Base-by-base conservation (phyloP, 2,888 invertebrate species). In the Standfussiana lucernea region DNA sequence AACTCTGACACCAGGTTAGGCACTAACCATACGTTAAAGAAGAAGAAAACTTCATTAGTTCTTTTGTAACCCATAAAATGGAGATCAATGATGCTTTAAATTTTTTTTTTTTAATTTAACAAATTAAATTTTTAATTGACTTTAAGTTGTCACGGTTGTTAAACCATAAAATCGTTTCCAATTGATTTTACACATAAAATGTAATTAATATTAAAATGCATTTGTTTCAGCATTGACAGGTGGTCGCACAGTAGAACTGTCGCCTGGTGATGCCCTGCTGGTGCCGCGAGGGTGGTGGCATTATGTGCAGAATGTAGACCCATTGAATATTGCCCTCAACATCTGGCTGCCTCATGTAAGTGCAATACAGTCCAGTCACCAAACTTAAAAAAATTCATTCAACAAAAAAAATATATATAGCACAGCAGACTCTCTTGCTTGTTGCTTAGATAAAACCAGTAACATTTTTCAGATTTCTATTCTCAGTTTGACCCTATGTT, bases 241-340 rank as follows among this genome's bases (percentile, higher is more conserved):
- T 40, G 96, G 95, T 0, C 95, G 97, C 82, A 94, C 97, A 82
- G 97, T 99, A 47, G 97, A 97, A 73, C 94, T 99, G 70, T 96
- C 97, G 66, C 98, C 99, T 18, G 99, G 99, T 0, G 99, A 99
- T 94, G 98, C 99, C 0, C 95, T 99, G 53, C 97, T 98, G 89
- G 98, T 99, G 13, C 99, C 99, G 0, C 97, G 97, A 80, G 98
- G 98, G 80, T 99, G 99, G 99, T 99, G 99, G 99, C 99, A 99
- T 96, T 99, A 98, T 95, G 99, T 99, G 1, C 98, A 99, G 94
- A 99, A 99, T 92, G 94, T 97, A 50, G 98, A 99, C 96, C 96
- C 97, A 7, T 93, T 97, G 56, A 97, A 98, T 68, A 97, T 98
- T 50, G 96, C 97, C 73, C 94, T 98, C 11, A 98, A 98, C 90